Evolutionary conservation across 2,888 invertebrate genomes (phyloP).

Genomic region (Campoplex capitator): DNA sequence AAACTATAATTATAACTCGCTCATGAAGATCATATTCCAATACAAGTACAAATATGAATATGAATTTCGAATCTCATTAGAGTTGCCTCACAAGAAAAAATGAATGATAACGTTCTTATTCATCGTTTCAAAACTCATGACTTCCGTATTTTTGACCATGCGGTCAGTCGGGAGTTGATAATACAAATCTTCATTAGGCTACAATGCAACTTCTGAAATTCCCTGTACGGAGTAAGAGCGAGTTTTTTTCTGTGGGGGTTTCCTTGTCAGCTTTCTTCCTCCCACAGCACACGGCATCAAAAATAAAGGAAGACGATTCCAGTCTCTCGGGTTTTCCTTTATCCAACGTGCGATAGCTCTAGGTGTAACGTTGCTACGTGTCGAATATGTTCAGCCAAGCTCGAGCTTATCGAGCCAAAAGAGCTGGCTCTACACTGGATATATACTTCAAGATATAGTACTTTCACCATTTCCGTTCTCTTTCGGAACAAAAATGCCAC

Average conservation of each 20-base stretch:
- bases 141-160: too few species aligned
- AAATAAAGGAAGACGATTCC: conserved; percentile 45
- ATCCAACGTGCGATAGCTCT: conserved; percentile 46
- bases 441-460: conserved; percentile 37
- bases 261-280: conserved; percentile 52
- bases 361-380: conserved; percentile 57
- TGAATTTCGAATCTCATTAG: too few species aligned
- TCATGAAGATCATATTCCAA: too few species aligned
- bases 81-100: too few species aligned
- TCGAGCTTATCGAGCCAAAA: conserved; percentile 50
- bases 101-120: too few species aligned
- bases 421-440: conserved; percentile 43
- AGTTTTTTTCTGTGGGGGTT: background rate
- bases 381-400: conserved; percentile 61
- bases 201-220: background rate
- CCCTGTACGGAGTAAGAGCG: background rate
- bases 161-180: too few species aligned
- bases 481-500: conserved; percentile 45
- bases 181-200: background rate
- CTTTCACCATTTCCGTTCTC: conserved; percentile 24
- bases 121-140: too few species aligned
- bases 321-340: conserved; percentile 40
- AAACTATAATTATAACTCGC: too few species aligned
- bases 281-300: conserved; percentile 1
- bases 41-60: too few species aligned